Evolutionary conservation across 2,113 vertebrate genomes (phyloP).

Genomic region (Solea senegalensis): DNA sequence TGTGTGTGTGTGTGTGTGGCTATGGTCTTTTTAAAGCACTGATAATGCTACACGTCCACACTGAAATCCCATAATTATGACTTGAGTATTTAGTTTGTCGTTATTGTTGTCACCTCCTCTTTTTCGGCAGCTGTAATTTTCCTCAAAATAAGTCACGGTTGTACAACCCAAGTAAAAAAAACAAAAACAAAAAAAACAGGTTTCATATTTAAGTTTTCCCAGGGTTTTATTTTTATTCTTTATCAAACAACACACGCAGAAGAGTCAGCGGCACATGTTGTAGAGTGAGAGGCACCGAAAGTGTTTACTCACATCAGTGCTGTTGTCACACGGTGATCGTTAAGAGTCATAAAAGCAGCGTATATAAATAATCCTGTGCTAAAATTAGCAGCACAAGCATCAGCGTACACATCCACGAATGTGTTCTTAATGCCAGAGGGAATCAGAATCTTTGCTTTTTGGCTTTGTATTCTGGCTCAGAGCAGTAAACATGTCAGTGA

Average conservation of each 20-base stretch:
- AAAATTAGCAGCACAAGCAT: background rate
- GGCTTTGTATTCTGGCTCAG: background rate
- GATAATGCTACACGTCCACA: background rate
- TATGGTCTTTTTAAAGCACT: background rate
- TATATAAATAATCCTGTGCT: background rate
- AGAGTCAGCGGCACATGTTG: no score
- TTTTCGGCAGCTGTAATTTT: slow-evolving; percentile 7
- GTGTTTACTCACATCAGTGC: no score
- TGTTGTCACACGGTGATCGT: no score
- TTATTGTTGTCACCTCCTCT: background rate
- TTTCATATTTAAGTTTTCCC: background rate
- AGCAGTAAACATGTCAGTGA: slow-evolving; percentile 19
- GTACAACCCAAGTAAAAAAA: background rate
- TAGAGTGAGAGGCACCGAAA: no score
- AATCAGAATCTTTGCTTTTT: background rate
- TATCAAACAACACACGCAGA: no score
- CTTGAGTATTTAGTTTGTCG: background rate
- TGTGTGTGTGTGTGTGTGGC: no score
- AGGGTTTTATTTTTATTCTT: background rate
- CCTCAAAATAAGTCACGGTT: slow-evolving; percentile 3
- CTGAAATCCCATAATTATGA: background rate
- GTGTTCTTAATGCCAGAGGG: background rate
- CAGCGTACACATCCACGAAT: background rate
- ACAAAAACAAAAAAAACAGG: background rate
- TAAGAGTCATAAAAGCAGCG: no score